Evolutionary conservation across 2,113 vertebrate species (phyloP).

Genomic region (Hiodon tergisus): DNA sequence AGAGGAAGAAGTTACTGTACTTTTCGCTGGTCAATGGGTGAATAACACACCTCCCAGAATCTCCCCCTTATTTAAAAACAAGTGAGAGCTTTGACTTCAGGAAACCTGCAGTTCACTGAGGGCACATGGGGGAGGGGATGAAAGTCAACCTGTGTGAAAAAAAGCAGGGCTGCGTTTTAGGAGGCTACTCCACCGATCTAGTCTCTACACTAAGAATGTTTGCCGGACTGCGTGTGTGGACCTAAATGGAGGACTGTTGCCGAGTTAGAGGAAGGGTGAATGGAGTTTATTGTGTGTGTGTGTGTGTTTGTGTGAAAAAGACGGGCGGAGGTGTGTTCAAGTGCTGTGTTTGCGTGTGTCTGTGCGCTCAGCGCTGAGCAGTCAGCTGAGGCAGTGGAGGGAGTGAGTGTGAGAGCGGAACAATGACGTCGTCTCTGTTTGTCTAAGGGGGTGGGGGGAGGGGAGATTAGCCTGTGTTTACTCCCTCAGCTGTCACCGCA

Average conservation of each 20-base stretch:
- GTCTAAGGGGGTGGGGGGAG: slow-evolving; percentile 39
- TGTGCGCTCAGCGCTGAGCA: not conserved
- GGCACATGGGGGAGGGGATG: slow-evolving; percentile 6
- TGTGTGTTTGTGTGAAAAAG: not conserved
- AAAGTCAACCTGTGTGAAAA: too few species aligned
- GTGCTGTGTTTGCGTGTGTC: not conserved
- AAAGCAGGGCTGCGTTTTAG: not conserved
- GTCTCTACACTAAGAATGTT: slow-evolving; percentile 8
- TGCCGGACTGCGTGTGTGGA: slow-evolving; percentile 1
- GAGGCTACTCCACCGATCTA: not conserved
- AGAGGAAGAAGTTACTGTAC: not conserved
- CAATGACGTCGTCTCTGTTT: slow-evolving; percentile 65
- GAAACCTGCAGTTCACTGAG: slow-evolving; percentile 22
- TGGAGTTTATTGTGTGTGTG: not conserved
- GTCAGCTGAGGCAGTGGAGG: not conserved
- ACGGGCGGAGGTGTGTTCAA: not conserved
- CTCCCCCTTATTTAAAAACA: not conserved
- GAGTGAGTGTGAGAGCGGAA: slow-evolving; percentile 24
- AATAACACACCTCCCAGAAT: slow-evolving; percentile 8
- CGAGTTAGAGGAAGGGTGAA: slow-evolving; percentile 15
- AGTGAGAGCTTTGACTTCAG: not conserved
- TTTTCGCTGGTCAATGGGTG: not conserved
- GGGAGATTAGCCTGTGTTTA: slow-evolving; percentile 46
- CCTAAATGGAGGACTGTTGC: not conserved
- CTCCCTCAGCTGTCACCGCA: slow-evolving; percentile 21